Evolutionary conservation across 2,113 vertebrate species (phyloP).

Genomic region (Grus americana): DNA sequence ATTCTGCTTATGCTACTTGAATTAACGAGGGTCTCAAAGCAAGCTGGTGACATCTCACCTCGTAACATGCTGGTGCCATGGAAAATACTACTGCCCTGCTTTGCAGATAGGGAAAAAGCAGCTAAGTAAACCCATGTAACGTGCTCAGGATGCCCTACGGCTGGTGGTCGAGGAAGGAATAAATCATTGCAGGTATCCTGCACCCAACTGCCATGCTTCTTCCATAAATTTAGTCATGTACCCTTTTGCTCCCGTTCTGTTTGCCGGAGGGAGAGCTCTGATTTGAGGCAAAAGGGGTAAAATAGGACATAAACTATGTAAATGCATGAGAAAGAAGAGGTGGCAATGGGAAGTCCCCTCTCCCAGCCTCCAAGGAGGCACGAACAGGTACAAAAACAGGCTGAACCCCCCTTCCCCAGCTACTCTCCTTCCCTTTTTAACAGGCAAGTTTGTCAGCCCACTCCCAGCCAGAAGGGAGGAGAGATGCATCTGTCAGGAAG

Average conservation of each 20-base stretch:
- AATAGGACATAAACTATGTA: neutral
- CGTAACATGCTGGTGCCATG: neutral
- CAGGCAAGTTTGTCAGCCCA: neutral
- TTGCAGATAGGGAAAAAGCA: neutral
- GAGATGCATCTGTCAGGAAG: neutral
- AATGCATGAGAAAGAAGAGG: neutral
- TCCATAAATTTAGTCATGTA: neutral
- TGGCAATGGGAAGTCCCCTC: neutral
- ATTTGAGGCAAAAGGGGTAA: neutral
- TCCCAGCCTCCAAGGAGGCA: neutral
- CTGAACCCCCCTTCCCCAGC: neutral
- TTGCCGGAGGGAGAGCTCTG: neutral
- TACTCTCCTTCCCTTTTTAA: neutral
- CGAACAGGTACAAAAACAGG: neutral
- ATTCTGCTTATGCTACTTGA: neutral
- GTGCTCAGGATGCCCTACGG: neutral
- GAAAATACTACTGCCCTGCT: neutral
- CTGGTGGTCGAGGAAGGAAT: neutral
- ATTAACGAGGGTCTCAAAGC: neutral
- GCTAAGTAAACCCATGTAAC: neutral
- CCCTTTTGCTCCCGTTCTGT: neutral
- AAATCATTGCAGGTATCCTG: neutral
- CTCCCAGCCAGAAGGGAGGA: neutral
- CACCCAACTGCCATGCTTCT: neutral
- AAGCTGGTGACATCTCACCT: neutral